These are phyloP conservation scores for Dissostichus mawsoni DNA, from an alignment of 2,113 vertebrate genomes.

Conservation along the genomic window DNA sequence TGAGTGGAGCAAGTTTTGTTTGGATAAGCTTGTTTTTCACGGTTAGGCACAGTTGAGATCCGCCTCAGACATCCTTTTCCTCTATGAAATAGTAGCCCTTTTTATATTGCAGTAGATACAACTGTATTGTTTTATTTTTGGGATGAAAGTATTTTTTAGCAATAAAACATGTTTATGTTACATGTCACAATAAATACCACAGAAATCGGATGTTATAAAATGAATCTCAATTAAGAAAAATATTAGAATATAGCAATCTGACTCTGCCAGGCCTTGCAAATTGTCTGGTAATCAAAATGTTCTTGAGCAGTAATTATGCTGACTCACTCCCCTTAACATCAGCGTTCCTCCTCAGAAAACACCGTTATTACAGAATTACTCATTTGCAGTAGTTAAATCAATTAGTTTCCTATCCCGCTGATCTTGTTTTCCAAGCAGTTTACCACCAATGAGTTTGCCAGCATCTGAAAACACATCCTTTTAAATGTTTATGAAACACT, in stretches of 20 bases:
- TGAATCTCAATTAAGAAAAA: not conserved
- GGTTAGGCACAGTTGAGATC: conserved; percentile 39
- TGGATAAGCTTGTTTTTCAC: conserved; percentile 85
- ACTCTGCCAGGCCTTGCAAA: conserved; percentile 25
- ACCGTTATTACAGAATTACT: conserved; percentile 52
- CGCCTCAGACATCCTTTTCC: conserved; percentile 78
- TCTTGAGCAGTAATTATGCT: conserved; percentile 33
- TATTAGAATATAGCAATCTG: not conserved
- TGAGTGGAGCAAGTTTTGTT: conserved; percentile 78
- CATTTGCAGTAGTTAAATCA: conserved; percentile 49
- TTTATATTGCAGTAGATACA: conserved; percentile 25
- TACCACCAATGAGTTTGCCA: conserved; percentile 44
- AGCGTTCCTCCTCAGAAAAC: conserved; percentile 17
- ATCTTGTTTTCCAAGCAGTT: conserved; percentile 63
- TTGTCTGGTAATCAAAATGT: conserved; percentile 28
- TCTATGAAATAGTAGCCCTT: conserved; percentile 46
- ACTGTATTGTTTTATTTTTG: conserved; percentile 23
- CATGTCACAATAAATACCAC: not conserved
- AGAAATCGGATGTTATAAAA: not conserved
- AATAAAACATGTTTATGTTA: not conserved
- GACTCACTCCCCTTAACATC: conserved; percentile 31
- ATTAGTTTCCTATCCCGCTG: conserved; percentile 45
- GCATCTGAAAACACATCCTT: conserved; percentile 46
- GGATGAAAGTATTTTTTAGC: not conserved
- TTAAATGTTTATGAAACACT: conserved; percentile 50